phyloP scores from a whole-genome alignment of 2,113 vertebrate species.

The Gila orcuttii region DNA sequence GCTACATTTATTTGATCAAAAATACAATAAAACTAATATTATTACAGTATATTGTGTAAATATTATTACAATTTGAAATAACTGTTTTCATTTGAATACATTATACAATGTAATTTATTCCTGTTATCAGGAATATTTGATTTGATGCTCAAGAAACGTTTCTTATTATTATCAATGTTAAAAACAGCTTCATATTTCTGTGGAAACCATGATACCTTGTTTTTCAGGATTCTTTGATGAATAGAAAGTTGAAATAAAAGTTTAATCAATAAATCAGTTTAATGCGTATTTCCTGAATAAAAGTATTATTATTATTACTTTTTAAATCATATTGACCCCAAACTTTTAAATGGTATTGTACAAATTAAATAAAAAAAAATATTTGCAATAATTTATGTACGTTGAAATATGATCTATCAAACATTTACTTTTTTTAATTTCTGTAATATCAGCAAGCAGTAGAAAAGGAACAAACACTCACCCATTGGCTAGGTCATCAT shows the following conservation, averaged over 20 bases:
- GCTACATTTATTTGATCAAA: not conserved
- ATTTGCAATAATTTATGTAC: not conserved
- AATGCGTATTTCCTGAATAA: not conserved
- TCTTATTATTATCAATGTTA: not conserved
- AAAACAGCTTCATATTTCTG: too few relatives aligned
- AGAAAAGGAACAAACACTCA: conserved; percentile 60
- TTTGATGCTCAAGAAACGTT: not conserved
- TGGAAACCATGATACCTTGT: too few relatives aligned
- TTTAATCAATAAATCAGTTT: not conserved
- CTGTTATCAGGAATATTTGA: too few relatives aligned
- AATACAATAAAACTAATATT: not conserved
- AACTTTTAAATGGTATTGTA: not conserved
- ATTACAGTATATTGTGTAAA: not conserved
- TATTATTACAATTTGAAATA: not conserved
- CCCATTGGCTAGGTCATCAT: conserved; percentile 92
- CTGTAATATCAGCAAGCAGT: not conserved
- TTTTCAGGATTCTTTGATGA: not conserved
- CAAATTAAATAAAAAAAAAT: not conserved
- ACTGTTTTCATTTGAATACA: not conserved
- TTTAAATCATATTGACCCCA: not conserved
- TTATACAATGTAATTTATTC: not conserved
- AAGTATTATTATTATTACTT: not conserved
- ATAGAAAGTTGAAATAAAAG: not conserved
- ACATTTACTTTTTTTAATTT: not conserved
- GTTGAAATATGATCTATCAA: not conserved